phyloP scores from a whole-genome alignment of 2,888 invertebrate species.

The Tigriopus californicus region DNA sequence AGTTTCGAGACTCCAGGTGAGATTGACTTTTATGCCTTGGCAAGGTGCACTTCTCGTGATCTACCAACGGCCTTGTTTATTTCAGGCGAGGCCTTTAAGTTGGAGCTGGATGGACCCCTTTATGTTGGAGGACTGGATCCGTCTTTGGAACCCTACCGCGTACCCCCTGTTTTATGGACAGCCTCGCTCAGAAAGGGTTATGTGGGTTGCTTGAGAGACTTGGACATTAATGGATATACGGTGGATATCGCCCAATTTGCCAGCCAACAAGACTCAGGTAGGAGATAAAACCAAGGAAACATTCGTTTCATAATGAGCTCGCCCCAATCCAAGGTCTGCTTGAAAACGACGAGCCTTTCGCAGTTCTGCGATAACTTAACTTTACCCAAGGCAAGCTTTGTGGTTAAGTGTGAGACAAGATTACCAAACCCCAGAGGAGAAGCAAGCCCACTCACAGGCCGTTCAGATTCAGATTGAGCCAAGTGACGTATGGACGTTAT shows the following conservation, averaged over 20 bases:
- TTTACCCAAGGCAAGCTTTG: too few relatives aligned
- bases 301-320: too few relatives aligned
- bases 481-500: too few relatives aligned
- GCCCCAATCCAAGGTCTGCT: too few relatives aligned
- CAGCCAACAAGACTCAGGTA: conserved; percentile 70
- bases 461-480: too few relatives aligned
- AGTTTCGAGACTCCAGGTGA: conserved; percentile 68
- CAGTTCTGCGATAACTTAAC: too few relatives aligned
- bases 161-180: conserved; percentile 76
- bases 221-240: conserved; percentile 66
- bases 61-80: conserved; percentile 20
- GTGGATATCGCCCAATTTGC: conserved; percentile 75
- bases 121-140: conserved; percentile 74
- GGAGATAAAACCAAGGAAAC: conserved; percentile 21
- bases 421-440: too few relatives aligned
- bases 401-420: too few relatives aligned
- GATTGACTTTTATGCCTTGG: neutral
- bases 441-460: too few relatives aligned
- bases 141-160: conserved; percentile 47
- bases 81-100: conserved; percentile 59
- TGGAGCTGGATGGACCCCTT: conserved; percentile 69
- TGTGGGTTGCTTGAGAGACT: conserved; percentile 78
- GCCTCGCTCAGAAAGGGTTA: conserved; percentile 72
- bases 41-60: neutral
- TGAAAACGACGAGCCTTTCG: too few relatives aligned